Evolutionary conservation across 2,797 vertebrate species (phyloP).

Genomic region (Cygnus olor): DNA sequence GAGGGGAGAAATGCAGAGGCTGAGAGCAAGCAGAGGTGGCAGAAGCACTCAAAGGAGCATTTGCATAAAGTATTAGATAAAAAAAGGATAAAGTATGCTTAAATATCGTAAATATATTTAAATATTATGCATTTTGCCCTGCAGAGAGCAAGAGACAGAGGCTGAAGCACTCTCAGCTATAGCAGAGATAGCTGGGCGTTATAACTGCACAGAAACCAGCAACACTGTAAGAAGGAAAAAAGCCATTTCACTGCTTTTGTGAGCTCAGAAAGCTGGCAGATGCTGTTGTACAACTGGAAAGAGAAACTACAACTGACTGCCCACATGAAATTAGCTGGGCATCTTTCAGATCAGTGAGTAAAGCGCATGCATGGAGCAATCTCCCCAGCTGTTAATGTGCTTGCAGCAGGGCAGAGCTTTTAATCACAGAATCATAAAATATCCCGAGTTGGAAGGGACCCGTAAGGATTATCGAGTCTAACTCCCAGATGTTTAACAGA

Average conservation of each 20-base stretch:
- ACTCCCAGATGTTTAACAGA: not conserved
- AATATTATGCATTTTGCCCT: not conserved
- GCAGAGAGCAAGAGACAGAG: not conserved
- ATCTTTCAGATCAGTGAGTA: not conserved
- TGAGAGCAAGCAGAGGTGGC: not conserved
- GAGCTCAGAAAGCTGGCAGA: constrained; percentile 37
- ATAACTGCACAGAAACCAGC: constrained; percentile 27
- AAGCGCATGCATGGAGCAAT: not conserved
- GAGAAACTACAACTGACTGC: not conserved
- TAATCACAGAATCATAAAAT: too few species aligned
- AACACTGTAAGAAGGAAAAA: constrained; percentile 15
- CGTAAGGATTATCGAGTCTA: too few species aligned
- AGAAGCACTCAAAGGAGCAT: not conserved
- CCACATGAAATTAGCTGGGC: too few species aligned
- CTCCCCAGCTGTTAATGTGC: not conserved
- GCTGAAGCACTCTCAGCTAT: not conserved
- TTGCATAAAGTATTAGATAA: not conserved
- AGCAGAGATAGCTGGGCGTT: not conserved
- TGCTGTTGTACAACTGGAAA: constrained; percentile 25
- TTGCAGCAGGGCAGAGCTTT: not conserved
- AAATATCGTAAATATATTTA: not conserved
- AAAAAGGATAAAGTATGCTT: not conserved
- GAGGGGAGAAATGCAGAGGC: not conserved
- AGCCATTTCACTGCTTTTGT: constrained; percentile 46
- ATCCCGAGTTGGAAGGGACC: too few species aligned